Conservation (phyloP, 2,797 vertebrate species). For the Myotis planiceps region DNA sequence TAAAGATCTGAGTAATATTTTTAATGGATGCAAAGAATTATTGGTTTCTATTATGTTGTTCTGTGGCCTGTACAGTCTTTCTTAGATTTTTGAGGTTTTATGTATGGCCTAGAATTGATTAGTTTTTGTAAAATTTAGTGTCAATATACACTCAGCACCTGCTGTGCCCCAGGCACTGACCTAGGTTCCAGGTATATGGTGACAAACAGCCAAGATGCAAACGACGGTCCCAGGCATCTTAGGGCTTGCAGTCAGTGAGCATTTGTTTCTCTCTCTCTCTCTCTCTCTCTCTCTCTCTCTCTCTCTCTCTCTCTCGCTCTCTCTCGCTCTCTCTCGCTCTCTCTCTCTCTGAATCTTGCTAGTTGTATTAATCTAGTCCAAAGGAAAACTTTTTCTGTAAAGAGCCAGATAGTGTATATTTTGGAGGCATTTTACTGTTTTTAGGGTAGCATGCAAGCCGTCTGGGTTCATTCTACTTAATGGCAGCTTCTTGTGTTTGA, state of each 20-base stretch:
- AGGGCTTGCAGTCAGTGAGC: background rate
- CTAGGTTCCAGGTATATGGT: background rate
- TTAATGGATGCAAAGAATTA: background rate
- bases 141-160: background rate
- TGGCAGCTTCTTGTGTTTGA: background rate
- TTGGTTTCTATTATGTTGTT: background rate
- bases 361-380: background rate
- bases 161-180: background rate
- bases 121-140: conserved; percentile 9
- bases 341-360: background rate
- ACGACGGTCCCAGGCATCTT: background rate
- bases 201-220: background rate
- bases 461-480: conserved; percentile 4
- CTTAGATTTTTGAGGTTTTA: conserved; percentile 28
- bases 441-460: background rate
- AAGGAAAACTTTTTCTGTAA: background rate
- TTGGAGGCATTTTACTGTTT: background rate
- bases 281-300: no score
- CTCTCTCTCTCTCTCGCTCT: background rate
- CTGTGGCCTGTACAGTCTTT: background rate
- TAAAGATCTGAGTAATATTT: background rate
- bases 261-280: background rate
- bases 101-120: background rate
- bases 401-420: background rate
- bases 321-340: no score